Conservation (phyloP, 1,140 invertebrate genomes). For the Limonius californicus region DNA sequence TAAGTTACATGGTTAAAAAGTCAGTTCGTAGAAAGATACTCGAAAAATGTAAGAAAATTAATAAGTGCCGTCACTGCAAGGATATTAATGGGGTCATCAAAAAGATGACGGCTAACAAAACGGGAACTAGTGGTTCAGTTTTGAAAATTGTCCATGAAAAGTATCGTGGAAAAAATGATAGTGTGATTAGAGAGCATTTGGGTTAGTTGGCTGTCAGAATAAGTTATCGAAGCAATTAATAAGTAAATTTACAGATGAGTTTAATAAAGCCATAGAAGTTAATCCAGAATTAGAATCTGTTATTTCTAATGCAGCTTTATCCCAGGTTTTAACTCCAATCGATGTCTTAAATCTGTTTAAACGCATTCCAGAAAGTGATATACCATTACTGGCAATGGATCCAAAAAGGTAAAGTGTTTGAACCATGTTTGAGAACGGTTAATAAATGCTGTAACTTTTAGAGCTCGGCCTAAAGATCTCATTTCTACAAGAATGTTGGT, state of each 20-base stretch:
- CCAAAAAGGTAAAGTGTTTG: slow-evolving; percentile 53
- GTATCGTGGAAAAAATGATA: slow-evolving; percentile 70
- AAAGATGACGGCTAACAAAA: slow-evolving; percentile 62
- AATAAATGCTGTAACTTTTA: too few species aligned
- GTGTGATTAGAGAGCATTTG: slow-evolving; percentile 57
- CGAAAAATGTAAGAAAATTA: slow-evolving; percentile 74
- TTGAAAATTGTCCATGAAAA: slow-evolving; percentile 92
- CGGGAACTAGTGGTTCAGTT: slow-evolving; percentile 48
- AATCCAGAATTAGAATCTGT: slow-evolving; percentile 60
- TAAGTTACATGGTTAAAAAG: slow-evolving; percentile 81
- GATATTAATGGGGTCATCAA: slow-evolving; percentile 84
- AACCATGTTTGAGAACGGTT: too few species aligned
- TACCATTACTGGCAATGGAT: slow-evolving; percentile 91
- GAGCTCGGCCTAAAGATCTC: slow-evolving; percentile 81
- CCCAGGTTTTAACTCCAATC: slow-evolving; percentile 53
- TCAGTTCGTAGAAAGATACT: slow-evolving; percentile 73
- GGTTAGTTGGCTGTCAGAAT: too few species aligned
- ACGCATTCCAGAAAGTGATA: slow-evolving; percentile 76
- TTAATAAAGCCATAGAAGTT: slow-evolving; percentile 53
- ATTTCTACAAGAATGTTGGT: slow-evolving; percentile 92
- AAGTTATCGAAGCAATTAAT: too few species aligned
- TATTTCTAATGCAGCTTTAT: slow-evolving; percentile 47
- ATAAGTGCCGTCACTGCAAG: slow-evolving; percentile 72
- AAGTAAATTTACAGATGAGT: slow-evolving; percentile 49
- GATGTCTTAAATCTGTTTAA: slow-evolving; percentile 75